A percentile compares a stretch with the other conserved stretches of the same genome.
These are phyloP conservation scores for Microtus richardsoni DNA, from an alignment of 2,113 vertebrate species.

Conservation along the genomic window DNA sequence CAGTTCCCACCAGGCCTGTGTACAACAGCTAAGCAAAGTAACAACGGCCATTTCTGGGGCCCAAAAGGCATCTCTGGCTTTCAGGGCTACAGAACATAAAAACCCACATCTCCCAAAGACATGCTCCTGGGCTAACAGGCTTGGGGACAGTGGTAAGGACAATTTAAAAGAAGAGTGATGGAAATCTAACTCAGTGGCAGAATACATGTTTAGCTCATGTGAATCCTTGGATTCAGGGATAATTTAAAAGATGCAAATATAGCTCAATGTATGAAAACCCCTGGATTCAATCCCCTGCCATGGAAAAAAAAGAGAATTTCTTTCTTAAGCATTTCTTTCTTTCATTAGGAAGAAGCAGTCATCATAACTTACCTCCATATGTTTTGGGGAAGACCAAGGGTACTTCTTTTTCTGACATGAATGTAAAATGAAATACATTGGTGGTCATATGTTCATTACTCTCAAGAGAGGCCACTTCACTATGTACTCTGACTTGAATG, in stretches of 20 bases:
- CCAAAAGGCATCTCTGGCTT: background rate
- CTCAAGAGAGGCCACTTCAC: constrained; percentile 93
- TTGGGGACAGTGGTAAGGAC: background rate
- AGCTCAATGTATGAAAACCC: background rate
- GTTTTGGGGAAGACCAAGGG: constrained; percentile 92
- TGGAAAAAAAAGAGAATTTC: background rate
- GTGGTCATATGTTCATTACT: constrained; percentile 94
- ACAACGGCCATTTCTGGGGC: background rate
- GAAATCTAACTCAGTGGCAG: background rate
- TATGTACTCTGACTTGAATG: constrained; percentile 97
- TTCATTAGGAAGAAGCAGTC: background rate
- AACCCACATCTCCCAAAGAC: constrained; percentile 12
- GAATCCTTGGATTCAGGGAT: background rate
- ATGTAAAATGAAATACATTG: constrained; percentile 98
- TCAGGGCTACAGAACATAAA: background rate
- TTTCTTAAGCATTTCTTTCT: background rate
- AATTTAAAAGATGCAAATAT: background rate
- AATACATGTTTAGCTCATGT: background rate
- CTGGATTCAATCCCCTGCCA: background rate
- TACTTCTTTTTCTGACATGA: constrained; percentile 91
- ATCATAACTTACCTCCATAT: constrained; percentile 92
- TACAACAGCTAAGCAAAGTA: background rate
- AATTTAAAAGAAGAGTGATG: constrained; percentile 9
- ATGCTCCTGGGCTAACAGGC: background rate
- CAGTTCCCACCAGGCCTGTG: background rate